phyloP scores from a whole-genome alignment of 1,140 invertebrate genomes.

The Micrasema minimum region DNA sequence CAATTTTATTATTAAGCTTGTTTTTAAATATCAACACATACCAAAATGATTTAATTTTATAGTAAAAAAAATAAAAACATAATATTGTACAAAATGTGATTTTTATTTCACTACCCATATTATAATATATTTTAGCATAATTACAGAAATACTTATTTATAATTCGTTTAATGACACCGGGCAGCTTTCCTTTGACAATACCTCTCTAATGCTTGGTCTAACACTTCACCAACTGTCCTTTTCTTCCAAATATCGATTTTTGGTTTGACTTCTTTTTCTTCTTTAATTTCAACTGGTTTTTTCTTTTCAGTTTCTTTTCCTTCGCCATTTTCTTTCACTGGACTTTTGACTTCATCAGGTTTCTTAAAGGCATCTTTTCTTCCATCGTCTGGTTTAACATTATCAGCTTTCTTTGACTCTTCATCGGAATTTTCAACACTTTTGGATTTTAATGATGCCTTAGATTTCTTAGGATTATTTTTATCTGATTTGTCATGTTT shows the following conservation, averaged over 20 bases:
- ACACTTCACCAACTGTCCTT: constrained; percentile 82
- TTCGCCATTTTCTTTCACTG: constrained; percentile 38
- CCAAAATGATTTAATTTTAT: no score
- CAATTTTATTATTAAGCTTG: no score
- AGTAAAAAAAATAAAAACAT: no score
- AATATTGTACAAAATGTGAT: no score
- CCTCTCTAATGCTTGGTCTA: constrained; percentile 81
- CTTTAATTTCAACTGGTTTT: constrained; percentile 38
- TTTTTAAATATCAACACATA: no score
- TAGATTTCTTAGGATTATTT: constrained; percentile 52
- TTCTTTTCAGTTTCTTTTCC: constrained; percentile 45
- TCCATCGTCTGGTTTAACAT: not conserved
- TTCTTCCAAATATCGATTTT: constrained; percentile 85
- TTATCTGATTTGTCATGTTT: no score
- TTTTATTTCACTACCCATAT: no score
- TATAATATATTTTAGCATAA: no score
- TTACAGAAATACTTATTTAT: no score
- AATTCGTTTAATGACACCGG: constrained; percentile 54
- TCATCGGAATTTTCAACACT: no score
- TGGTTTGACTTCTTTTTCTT: constrained; percentile 54
- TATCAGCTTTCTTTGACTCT: constrained; percentile 41
- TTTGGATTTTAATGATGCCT: no score
- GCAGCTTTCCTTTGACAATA: constrained; percentile 81
- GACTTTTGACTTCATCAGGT: constrained; percentile 42
- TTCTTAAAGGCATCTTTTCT: constrained; percentile 16